These are phyloP conservation scores for Drosophila subsilvestris DNA, from an alignment of 2,888 invertebrate species.

Conservation along the genomic window DNA sequence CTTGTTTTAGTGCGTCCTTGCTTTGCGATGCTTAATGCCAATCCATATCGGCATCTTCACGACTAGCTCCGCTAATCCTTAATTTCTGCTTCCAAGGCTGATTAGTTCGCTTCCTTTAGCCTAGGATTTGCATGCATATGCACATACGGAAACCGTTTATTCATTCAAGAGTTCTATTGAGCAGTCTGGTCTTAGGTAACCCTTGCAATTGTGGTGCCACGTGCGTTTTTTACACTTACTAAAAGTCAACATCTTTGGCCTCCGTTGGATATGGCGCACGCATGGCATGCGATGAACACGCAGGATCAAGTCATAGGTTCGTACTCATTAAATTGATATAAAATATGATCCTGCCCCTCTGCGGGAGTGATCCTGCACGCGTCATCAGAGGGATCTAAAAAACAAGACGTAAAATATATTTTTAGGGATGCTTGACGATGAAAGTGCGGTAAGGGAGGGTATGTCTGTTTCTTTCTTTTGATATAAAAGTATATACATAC, in stretches of 20 bases:
- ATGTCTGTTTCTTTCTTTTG: neutral
- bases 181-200: conserved; percentile 22
- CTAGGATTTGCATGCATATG: too few species aligned
- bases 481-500: neutral
- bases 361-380: conserved; percentile 23
- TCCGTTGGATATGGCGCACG: conserved; percentile 42
- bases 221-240: too few species aligned
- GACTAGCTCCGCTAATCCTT: conserved; percentile 55
- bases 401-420: conserved; percentile 7
- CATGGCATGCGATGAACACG: conserved; percentile 50
- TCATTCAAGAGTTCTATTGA: conserved; percentile 46
- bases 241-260: neutral
- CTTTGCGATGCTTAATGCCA: conserved; percentile 65
- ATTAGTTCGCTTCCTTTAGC: conserved; percentile 60
- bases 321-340: conserved; percentile 69
- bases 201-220: conserved; percentile 30
- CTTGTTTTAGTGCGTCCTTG: conserved; percentile 41
- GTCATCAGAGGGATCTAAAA: conserved; percentile 57
- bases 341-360: conserved; percentile 39
- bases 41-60: conserved; percentile 62
- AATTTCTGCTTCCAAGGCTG: conserved; percentile 43
- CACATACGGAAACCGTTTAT: neutral
- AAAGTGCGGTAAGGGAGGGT: conserved; percentile 9
- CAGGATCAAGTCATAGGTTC: conserved; percentile 7
- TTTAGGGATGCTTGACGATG: conserved; percentile 57